Percentiles rank a stretch among this genome's conserved stretches.
Conservation (phyloP, 1,140 invertebrate genomes). For the Saccostrea echinata region DNA sequence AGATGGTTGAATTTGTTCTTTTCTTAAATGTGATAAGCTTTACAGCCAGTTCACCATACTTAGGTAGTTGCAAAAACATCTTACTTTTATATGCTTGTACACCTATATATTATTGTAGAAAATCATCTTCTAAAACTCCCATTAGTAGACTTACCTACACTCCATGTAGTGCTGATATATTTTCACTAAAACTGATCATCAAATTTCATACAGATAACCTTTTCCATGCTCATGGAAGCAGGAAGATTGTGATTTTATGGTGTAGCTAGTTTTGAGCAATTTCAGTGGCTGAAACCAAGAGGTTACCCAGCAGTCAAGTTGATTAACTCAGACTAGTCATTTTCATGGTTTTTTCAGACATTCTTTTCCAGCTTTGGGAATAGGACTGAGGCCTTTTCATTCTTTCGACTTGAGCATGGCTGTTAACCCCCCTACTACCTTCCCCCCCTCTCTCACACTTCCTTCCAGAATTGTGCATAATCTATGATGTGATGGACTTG, state of each 20-base stretch:
- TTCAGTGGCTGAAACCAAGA: not conserved
- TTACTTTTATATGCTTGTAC: conserved; percentile 3
- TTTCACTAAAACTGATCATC: not conserved
- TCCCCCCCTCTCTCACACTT: not conserved
- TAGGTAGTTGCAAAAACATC: not conserved
- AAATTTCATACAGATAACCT: not conserved
- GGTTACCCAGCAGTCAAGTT: not conserved
- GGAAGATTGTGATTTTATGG: not conserved
- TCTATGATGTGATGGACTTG: not conserved
- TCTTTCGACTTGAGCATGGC: not conserved
- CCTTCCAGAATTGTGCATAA: conserved; percentile 24
- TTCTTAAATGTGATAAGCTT: not conserved
- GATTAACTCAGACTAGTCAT: not conserved
- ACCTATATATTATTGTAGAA: not conserved
- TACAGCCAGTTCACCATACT: not conserved
- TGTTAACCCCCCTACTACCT: not conserved
- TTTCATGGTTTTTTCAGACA: not conserved
- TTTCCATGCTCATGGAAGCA: not conserved
- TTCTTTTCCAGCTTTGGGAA: not conserved
- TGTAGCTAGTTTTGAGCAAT: not conserved
- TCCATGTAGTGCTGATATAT: not conserved
- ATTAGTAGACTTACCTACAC: not conserved
- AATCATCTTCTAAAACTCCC: conserved; percentile 5
- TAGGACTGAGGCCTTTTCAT: not conserved
- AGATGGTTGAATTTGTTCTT: not conserved